phyloP scores from a whole-genome alignment of 2,797 vertebrate species.

The Crocodylus rhombifer region DNA sequence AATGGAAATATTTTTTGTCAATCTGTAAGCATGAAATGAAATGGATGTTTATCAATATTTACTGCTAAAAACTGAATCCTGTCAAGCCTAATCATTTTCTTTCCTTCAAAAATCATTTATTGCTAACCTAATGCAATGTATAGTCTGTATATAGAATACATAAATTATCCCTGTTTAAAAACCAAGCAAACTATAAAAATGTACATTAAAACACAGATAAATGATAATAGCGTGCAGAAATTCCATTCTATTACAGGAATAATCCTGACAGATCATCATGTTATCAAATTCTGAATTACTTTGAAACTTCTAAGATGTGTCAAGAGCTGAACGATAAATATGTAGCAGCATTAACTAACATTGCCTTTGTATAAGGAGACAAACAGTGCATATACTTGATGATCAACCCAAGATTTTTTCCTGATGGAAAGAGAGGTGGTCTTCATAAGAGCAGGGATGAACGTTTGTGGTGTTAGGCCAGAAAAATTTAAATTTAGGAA shows the following conservation, averaged over 20 bases:
- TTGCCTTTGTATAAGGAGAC: neutral
- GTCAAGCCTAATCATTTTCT: neutral
- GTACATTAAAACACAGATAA: neutral
- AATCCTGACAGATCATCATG: neutral
- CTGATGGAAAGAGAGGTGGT: neutral
- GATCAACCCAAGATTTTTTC: neutral
- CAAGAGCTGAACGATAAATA: neutral
- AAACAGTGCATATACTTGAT: neutral
- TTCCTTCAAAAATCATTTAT: neutral
- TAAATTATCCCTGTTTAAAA: neutral
- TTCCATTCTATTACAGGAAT: neutral
- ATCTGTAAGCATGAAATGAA: no score
- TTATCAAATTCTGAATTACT: neutral
- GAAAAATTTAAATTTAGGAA: no score
- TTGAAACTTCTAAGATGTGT: neutral
- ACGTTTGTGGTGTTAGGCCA: no score
- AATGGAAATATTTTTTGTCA: no score
- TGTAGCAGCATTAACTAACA: neutral
- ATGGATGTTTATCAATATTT: no score
- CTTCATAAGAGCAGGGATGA: neutral
- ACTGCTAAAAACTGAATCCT: no score
- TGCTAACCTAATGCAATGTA: neutral
- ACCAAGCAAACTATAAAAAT: neutral
- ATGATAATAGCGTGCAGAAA: neutral
- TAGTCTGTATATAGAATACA: neutral